A percentile compares a stretch with the other conserved stretches of the same genome.
Evolutionary conservation across 2,888 invertebrate species (phyloP).

Genomic region (Thalpophila matura): DNA sequence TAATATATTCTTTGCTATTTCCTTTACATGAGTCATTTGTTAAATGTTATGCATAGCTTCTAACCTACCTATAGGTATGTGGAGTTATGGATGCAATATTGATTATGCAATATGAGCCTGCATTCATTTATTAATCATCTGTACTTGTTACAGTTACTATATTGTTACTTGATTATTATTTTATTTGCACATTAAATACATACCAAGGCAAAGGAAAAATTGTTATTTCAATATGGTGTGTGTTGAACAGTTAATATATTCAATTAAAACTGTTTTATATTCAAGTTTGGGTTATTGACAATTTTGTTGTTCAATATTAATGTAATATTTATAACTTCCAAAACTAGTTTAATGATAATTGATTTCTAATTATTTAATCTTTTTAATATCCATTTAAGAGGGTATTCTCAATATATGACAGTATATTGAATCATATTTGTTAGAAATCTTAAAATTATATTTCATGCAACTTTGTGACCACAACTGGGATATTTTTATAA

Average conservation of each 20-base stretch:
- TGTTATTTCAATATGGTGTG: neutral
- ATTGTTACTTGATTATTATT: too few species aligned
- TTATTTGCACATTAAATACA: too few species aligned
- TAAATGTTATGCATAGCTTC: conserved; percentile 32
- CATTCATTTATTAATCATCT: neutral
- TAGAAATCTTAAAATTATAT: neutral
- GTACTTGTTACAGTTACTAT: neutral
- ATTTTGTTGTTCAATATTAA: neutral
- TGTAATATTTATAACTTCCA: neutral
- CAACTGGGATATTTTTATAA: neutral
- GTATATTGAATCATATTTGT: neutral
- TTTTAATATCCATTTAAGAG: conserved; percentile 13
- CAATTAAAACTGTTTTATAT: neutral
- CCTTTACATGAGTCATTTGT: conserved; percentile 26
- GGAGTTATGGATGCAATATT: conserved; percentile 13
- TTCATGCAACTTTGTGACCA: neutral
- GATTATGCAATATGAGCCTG: conserved; percentile 19
- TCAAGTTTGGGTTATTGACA: neutral
- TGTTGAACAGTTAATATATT: conserved; percentile 1
- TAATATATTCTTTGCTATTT: conserved; percentile 4
- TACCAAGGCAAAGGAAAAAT: neutral
- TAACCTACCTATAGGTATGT: conserved; percentile 8
- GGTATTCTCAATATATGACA: too few species aligned
- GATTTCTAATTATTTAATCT: neutral
- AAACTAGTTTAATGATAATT: conserved; percentile 25